A percentile compares a stretch with the other conserved stretches of the same genome.
These are phyloP conservation scores for Cyclargus thomasi DNA, from an alignment of 1,140 invertebrate species.

Conservation along the genomic window DNA sequence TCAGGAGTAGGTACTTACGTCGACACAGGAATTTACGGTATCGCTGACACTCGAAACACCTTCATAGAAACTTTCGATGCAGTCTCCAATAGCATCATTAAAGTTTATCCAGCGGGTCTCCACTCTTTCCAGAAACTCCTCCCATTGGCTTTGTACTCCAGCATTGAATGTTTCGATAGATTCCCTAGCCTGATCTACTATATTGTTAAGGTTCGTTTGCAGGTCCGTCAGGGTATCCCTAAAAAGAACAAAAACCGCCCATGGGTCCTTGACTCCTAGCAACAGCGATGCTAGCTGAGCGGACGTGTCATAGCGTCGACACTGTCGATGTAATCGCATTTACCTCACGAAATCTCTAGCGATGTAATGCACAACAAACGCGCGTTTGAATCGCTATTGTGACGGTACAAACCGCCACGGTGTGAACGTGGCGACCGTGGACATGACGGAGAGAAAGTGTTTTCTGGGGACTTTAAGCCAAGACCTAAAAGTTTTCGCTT, in stretches of 20 bases:
- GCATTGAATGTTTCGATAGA: neutral
- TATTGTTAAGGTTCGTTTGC: constrained; percentile 4
- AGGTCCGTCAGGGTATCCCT: neutral
- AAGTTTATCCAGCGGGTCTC: neutral
- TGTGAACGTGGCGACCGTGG: too few relatives aligned
- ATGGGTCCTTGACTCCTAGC: too few relatives aligned
- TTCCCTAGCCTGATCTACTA: constrained; percentile 2
- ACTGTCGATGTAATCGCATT: too few relatives aligned
- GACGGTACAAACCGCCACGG: too few relatives aligned
- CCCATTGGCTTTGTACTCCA: neutral
- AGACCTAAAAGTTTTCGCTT: too few relatives aligned
- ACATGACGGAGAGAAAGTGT: too few relatives aligned
- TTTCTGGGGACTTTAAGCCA: too few relatives aligned
- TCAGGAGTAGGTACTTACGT: neutral
- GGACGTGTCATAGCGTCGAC: too few relatives aligned
- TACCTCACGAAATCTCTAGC: too few relatives aligned
- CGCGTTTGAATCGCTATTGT: too few relatives aligned
- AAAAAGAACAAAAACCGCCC: neutral
- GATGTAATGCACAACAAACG: too few relatives aligned
- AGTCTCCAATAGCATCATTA: neutral
- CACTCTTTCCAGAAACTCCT: neutral
- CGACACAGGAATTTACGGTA: neutral
- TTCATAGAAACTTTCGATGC: neutral
- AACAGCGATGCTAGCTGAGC: too few relatives aligned
- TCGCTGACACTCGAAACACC: constrained; percentile 1